Evolutionary conservation across 2,797 vertebrate genomes (phyloP).

Genomic region (Anolis apletophallus): DNA sequence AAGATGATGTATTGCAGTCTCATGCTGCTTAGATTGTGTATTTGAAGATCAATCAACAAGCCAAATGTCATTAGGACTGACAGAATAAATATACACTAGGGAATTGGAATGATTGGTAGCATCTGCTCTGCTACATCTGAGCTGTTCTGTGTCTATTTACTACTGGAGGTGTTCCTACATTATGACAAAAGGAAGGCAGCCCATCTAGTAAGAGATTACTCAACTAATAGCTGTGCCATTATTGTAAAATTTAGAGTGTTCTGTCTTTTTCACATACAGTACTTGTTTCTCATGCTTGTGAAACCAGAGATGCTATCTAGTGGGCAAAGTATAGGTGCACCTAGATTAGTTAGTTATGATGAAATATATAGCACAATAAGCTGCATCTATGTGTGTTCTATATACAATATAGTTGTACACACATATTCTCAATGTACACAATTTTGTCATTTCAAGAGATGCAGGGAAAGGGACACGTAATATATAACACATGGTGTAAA

Average conservation of each 20-base stretch:
- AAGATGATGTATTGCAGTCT: neutral
- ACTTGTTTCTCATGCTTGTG: neutral
- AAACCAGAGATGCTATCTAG: neutral
- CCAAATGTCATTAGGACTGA: slow-evolving; percentile 41
- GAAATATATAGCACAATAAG: neutral
- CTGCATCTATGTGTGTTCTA: neutral
- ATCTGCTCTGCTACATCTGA: slow-evolving; percentile 24
- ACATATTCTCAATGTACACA: neutral
- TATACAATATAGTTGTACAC: neutral
- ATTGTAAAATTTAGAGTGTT: neutral
- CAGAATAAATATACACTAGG: neutral
- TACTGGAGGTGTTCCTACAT: slow-evolving; percentile 29
- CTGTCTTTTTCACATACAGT: neutral
- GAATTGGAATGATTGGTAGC: slow-evolving; percentile 51
- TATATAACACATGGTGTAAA: neutral
- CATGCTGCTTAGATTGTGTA: neutral
- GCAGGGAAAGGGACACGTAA: neutral
- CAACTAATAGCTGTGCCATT: fast-evolving
- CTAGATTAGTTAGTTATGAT: neutral
- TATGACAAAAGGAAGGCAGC: fast-evolving
- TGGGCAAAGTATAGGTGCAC: neutral
- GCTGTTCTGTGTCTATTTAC: neutral
- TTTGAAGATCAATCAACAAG: neutral
- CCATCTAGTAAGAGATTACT: neutral
- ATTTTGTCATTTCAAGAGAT: neutral